phyloP scores from a whole-genome alignment of 2,888 invertebrate species.

The Ennomos erosarius region DNA sequence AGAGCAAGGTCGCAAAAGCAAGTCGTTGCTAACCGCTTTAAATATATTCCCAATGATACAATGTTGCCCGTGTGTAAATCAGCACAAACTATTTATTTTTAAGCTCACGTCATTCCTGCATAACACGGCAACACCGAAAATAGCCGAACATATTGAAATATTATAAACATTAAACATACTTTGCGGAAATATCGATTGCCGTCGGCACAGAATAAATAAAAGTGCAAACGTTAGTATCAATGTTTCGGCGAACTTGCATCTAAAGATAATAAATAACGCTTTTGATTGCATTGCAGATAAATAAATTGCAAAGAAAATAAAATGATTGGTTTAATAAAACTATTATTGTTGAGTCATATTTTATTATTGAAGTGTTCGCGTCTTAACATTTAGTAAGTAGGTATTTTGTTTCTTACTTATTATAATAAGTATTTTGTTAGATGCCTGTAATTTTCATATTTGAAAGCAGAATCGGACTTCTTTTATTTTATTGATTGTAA shows the following conservation, averaged over 20 bases:
- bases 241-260: slow-evolving; percentile 20
- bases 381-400: no score
- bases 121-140: slow-evolving; percentile 30
- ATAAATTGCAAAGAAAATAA: slow-evolving; percentile 5
- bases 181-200: slow-evolving; percentile 10
- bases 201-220: no score
- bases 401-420: no score
- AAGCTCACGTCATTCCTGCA: slow-evolving; percentile 31
- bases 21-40: slow-evolving; percentile 32
- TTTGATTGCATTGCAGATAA: not conserved
- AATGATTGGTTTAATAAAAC: no score
- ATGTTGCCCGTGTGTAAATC: slow-evolving; percentile 35
- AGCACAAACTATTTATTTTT: slow-evolving; percentile 33
- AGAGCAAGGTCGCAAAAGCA: slow-evolving; percentile 29
- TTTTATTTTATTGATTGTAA: no score
- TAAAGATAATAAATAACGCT: slow-evolving; percentile 15
- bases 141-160: slow-evolving; percentile 17
- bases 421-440: no score
- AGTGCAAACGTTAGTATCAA: slow-evolving; percentile 1
- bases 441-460: no score
- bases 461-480: no score
- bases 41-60: slow-evolving; percentile 32
- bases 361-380: no score
- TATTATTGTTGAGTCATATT: no score
- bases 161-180: slow-evolving; percentile 10